A percentile compares a stretch with the other conserved stretches of the same genome.
Conservation (phyloP, 2,113 vertebrate species). For the Chrysemys picta region DNA sequence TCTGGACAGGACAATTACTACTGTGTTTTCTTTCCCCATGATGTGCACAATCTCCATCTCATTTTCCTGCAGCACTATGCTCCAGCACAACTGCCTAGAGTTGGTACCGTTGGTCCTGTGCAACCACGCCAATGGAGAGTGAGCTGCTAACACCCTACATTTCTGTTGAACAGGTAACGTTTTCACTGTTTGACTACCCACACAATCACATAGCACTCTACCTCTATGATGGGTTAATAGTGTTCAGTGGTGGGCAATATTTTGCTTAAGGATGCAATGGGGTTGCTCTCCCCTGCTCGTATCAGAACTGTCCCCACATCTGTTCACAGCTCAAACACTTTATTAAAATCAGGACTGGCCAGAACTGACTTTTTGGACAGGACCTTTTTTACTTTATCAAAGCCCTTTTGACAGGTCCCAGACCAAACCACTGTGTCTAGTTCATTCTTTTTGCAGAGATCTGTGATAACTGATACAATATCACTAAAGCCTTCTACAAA, state of each 20-base stretch:
- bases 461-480: neutral
- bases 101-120: neutral
- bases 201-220: too few species aligned
- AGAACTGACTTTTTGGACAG: neutral
- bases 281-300: neutral
- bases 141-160: neutral
- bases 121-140: neutral
- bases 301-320: neutral
- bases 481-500: neutral
- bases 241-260: neutral
- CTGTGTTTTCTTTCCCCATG: neutral
- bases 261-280: neutral
- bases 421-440: neutral
- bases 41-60: neutral
- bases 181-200: neutral
- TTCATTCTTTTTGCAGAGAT: neutral
- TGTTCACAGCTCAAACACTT: neutral
- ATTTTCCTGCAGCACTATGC: neutral
- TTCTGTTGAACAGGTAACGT: too few species aligned
- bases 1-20: neutral
- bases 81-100: too few species aligned
- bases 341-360: neutral
- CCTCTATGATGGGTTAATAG: neutral
- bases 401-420: neutral
- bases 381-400: neutral